Base-by-base conservation (phyloP, 2,797 vertebrate species). In the Rhodeus uyekii region DNA sequence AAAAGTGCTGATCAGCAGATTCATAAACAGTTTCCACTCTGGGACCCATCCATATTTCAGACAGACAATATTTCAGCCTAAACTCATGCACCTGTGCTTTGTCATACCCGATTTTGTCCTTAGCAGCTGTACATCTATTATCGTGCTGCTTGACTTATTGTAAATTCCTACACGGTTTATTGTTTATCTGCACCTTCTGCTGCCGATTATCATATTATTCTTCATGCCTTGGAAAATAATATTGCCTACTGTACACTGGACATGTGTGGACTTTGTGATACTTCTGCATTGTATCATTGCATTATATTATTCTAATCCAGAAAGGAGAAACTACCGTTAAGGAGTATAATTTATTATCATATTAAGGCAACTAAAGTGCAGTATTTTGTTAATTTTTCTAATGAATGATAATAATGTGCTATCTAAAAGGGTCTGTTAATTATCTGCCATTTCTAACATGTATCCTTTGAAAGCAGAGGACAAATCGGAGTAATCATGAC, bases 401-500 rank as follows among this genome's bases (percentile, higher is more conserved):
- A 50, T 42, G 63, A 78, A 90, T n/a, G 84, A 86, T 83, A 90
- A 92, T 92, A 91, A 91, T 85, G 86, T 81, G 85, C 89, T 90
- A 87, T 90, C 89, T 89, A 85, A 91, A 90, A 87, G 89, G 86
- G 69, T 68, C 44, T 73, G 79, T 82, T 89, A 91, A 93, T 90
- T 86, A 90, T 89, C 78, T 82, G 78, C 88, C 86, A 87, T 91
- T 92, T 88, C 85, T 87, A 89, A 86, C 89, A 89, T 91, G 88
- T 88, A 90, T 90, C 82, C 90, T 90, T 93, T 90, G 85, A 90
- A 89, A 91, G 90, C 82, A 42, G 65, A 81, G 88, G 85, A 87
- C 89, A 91, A 90, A 91, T 90, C 89, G 77, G 87, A 91, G 87
- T 87, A 90, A 92, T 92, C 91, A 92, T 87, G 87, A 89, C 78